phyloP scores from a whole-genome alignment of 2,888 invertebrate genomes.

The Thymelicus lineola region DNA sequence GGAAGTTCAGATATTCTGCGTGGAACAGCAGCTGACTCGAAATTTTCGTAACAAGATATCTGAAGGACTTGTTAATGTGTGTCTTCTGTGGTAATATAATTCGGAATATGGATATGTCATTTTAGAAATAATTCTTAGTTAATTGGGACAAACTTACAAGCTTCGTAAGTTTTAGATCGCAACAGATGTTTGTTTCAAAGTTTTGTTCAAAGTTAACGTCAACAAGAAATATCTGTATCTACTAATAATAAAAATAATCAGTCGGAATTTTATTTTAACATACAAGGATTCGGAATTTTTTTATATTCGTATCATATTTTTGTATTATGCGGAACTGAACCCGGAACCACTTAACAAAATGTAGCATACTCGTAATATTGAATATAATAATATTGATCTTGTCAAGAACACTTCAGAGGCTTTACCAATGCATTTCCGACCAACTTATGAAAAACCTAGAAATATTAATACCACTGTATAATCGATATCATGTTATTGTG shows the following conservation, averaged over 20 bases:
- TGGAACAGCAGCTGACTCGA: slow-evolving; percentile 7
- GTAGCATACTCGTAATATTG: no score
- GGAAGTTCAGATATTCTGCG: slow-evolving; percentile 12
- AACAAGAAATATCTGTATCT: no score
- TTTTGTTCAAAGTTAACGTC: slow-evolving; percentile 21
- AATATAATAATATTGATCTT: no score
- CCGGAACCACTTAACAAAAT: no score
- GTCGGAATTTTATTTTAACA: no score
- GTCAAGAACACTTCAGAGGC: no score
- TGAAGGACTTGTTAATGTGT: slow-evolving; percentile 15
- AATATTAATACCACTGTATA: no score
- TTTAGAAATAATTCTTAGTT: slow-evolving; percentile 24
- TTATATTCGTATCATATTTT: no score
- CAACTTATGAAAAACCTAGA: no score
- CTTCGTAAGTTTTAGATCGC: slow-evolving; percentile 18
- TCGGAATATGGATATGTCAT: slow-evolving; percentile 17
- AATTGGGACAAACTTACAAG: slow-evolving; percentile 7
- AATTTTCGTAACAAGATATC: slow-evolving; percentile 29
- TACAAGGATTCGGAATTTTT: no score
- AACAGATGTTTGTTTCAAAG: slow-evolving; percentile 37
- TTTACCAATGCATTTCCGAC: no score
- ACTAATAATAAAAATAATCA: not conserved
- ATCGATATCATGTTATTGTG: slow-evolving; percentile 2
- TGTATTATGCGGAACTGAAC: no score
- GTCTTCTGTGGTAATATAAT: slow-evolving; percentile 16